These are phyloP conservation scores for Oscheius sp. DNA, from an alignment of 2,888 invertebrate genomes.

Conservation along the genomic window DNA sequence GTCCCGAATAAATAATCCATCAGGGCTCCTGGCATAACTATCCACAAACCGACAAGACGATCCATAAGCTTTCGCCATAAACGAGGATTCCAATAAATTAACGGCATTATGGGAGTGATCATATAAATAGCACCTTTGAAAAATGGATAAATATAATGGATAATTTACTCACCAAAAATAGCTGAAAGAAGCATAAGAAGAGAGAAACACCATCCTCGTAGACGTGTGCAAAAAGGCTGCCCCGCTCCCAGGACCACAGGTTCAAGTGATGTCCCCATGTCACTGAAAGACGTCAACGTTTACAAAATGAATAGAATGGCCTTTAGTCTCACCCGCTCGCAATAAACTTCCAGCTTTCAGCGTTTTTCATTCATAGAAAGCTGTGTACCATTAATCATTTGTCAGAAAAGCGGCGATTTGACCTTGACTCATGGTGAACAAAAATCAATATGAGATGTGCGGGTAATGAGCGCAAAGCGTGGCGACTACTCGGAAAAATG, in stretches of 20 bases:
- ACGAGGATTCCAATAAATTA: constrained; percentile 56
- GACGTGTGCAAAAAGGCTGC: constrained; percentile 53
- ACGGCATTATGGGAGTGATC: constrained; percentile 65
- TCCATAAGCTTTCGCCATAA: constrained; percentile 55
- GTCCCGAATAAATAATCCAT: constrained; percentile 68
- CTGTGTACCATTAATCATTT: constrained; percentile 21
- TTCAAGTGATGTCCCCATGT: constrained; percentile 44
- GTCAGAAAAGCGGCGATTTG: constrained; percentile 22
- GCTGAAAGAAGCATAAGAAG: constrained; percentile 63
- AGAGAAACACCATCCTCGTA: constrained; percentile 59
- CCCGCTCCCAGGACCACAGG: constrained; percentile 58
- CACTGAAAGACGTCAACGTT: constrained; percentile 6
- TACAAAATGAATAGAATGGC: constrained; percentile 2
- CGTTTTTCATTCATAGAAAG: constrained; percentile 26
- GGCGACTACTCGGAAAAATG: neutral
- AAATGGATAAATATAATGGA: neutral
- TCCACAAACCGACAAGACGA: constrained; percentile 70
- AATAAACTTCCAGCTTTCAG: constrained; percentile 33
- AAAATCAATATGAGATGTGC: constrained; percentile 23
- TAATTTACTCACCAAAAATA: constrained; percentile 58
- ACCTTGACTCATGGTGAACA: constrained; percentile 27
- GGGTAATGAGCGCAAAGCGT: constrained; percentile 15
- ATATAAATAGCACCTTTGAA: constrained; percentile 65
- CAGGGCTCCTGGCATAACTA: constrained; percentile 68
- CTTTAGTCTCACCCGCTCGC: constrained; percentile 23